A percentile compares a stretch with the other conserved stretches of the same genome.
Conservation (phyloP, 2,113 vertebrate species). For the Pycnonotus jocosus region DNA sequence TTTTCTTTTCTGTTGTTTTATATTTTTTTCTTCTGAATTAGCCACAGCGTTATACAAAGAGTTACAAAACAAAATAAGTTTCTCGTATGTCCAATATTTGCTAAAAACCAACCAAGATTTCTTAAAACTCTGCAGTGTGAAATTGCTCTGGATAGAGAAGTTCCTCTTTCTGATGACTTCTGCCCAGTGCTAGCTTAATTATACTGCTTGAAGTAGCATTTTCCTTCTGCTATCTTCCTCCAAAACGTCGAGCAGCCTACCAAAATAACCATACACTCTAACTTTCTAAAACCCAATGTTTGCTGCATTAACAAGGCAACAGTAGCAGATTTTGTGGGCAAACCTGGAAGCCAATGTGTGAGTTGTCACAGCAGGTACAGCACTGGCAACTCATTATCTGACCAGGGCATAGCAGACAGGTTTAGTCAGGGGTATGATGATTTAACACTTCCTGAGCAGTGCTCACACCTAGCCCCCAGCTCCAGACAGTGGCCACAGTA, state of each 20-base stretch:
- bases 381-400: background rate
- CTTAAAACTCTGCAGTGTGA: background rate
- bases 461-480: background rate
- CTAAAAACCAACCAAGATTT: background rate
- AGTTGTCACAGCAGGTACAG: background rate
- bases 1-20: background rate
- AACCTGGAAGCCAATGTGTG: background rate
- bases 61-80: background rate
- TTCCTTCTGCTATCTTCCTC: background rate
- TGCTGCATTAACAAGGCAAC: background rate
- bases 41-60: background rate
- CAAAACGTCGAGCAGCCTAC: background rate
- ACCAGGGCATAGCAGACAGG: background rate
- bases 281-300: background rate
- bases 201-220: background rate
- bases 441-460: background rate
- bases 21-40: background rate
- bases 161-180: background rate
- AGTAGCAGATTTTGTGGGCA: background rate
- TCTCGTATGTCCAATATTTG: background rate
- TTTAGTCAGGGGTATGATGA: background rate
- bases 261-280: background rate
- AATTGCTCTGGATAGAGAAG: background rate
- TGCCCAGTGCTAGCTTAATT: background rate
- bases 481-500: background rate